Conservation (phyloP, 2,113 vertebrate genomes). For the Choloepus hoffmanni region DNA sequence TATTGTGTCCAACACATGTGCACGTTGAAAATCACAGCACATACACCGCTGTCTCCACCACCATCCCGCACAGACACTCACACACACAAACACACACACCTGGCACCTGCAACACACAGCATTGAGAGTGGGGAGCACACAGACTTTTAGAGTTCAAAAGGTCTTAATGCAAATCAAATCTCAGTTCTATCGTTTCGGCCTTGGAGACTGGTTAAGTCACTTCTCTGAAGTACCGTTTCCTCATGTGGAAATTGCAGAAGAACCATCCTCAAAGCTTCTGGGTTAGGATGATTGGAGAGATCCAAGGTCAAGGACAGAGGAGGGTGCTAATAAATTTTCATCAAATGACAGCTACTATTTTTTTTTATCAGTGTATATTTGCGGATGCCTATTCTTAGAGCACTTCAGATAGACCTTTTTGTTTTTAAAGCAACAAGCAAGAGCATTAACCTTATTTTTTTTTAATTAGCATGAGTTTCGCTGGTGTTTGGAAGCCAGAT, state of each 20-base stretch:
- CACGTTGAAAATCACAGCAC: neutral
- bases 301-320: neutral
- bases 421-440: neutral
- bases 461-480: neutral
- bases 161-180: neutral
- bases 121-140: neutral
- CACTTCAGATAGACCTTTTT: neutral
- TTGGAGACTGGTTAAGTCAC: neutral
- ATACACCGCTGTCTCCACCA: neutral
- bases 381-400: neutral
- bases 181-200: neutral
- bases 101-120: neutral
- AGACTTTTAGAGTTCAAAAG: neutral
- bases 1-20: neutral
- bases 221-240: neutral
- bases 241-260: neutral
- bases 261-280: neutral
- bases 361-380: neutral
- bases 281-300: neutral
- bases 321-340: neutral
- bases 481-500: slow-evolving; percentile 59
- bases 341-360: neutral
- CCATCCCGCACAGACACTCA: no score
- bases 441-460: neutral
- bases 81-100: no score